phyloP scores from a whole-genome alignment of 2,113 vertebrate genomes.

The Galemys pyrenaicus region DNA sequence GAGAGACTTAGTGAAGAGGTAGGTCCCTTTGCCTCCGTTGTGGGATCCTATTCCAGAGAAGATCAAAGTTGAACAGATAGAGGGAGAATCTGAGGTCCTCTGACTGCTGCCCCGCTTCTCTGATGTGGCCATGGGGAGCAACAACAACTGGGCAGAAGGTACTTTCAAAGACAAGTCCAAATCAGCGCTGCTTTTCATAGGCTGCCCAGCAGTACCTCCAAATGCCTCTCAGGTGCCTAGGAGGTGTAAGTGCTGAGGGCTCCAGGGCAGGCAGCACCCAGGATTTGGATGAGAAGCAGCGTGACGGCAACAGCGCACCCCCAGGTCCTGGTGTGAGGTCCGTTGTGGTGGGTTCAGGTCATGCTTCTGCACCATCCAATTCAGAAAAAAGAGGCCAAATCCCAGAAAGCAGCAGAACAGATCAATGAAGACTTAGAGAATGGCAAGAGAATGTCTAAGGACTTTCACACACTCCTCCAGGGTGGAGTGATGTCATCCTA shows the following conservation, averaged over 20 bases:
- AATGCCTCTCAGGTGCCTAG: background rate
- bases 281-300: background rate
- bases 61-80: background rate
- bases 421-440: background rate
- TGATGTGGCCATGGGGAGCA: background rate
- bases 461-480: background rate
- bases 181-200: background rate
- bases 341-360: background rate
- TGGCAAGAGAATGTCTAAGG: background rate
- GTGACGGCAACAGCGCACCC: accelerated
- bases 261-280: accelerated
- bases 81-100: background rate
- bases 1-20: background rate
- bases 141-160: background rate
- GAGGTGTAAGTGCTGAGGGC: background rate
- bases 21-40: background rate
- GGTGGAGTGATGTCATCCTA: background rate
- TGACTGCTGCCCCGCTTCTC: background rate
- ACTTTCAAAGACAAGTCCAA: background rate
- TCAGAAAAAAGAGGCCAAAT: background rate
- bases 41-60: background rate
- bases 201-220: background rate
- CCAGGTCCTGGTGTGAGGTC: background rate
- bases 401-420: background rate
- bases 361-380: background rate